Evolutionary conservation across 1,140 invertebrate species (phyloP).

Genomic region (Gonatopus flavifemur): DNA sequence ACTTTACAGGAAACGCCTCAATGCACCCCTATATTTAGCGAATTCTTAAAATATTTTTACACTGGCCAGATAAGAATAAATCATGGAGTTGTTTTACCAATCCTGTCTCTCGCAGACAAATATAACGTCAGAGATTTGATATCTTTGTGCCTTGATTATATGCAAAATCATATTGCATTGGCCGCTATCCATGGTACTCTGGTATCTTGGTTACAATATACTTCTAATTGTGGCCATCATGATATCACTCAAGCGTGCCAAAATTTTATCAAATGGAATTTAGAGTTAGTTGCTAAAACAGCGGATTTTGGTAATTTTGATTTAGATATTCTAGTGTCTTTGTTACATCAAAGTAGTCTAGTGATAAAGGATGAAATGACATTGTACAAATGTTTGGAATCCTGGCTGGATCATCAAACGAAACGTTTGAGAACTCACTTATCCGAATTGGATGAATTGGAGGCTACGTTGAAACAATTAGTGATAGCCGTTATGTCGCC

Average conservation of each 20-base stretch:
- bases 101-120: conserved; percentile 88
- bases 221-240: conserved; percentile 77
- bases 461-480: conserved; percentile 66
- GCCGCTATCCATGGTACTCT: conserved; percentile 78
- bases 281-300: conserved; percentile 78
- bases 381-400: conserved; percentile 75
- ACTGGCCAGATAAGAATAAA: conserved; percentile 87
- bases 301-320: conserved; percentile 83
- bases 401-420: conserved; percentile 72
- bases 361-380: conserved; percentile 89
- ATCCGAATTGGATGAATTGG: conserved; percentile 55
- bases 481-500: conserved; percentile 75
- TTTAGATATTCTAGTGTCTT: conserved; percentile 72
- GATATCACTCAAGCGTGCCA: conserved; percentile 75
- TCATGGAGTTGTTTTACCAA: conserved; percentile 78
- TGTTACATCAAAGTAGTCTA: conserved; percentile 82
- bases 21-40: conserved; percentile 82
- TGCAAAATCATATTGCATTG: conserved; percentile 83
- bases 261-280: conserved; percentile 91
- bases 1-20: conserved; percentile 82
- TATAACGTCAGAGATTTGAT: conserved; percentile 92
- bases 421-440: conserved; percentile 58
- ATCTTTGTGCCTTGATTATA: conserved; percentile 80
- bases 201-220: conserved; percentile 89
- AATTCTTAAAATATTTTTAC: conserved; percentile 90